phyloP scores from a whole-genome alignment of 2,113 vertebrate genomes.

The Semnornis frantzii region DNA sequence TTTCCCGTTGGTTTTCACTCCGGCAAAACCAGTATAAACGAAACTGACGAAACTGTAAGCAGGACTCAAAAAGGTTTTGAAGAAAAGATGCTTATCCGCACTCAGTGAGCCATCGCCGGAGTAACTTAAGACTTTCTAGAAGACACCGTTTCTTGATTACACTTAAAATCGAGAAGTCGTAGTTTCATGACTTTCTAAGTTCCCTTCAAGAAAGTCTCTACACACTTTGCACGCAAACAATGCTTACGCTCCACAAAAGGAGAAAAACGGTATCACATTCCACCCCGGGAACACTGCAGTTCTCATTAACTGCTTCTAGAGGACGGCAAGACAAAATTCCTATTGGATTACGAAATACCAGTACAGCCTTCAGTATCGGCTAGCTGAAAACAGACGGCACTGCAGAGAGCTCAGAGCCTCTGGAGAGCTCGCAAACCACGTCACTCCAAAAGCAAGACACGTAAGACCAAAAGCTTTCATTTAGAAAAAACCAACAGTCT shows the following conservation, averaged over 20 bases:
- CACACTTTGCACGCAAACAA: neutral
- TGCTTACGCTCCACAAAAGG: fast-evolving
- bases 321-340: neutral
- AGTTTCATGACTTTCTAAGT: neutral
- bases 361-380: fast-evolving
- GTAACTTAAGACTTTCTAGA: neutral
- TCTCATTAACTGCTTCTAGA: fast-evolving
- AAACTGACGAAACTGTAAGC: neutral
- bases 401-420: neutral
- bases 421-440: neutral
- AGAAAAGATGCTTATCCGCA: neutral
- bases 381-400: neutral
- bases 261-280: too few relatives aligned
- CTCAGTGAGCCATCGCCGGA: neutral
- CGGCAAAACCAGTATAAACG: neutral
- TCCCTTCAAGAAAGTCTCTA: neutral
- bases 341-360: neutral
- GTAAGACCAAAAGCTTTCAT: too few relatives aligned
- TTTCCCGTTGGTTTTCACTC: neutral
- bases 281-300: neutral
- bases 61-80: neutral
- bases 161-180: neutral
- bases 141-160: neutral
- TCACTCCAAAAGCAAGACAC: too few relatives aligned
- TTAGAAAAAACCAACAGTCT: fast-evolving